Percentiles rank a stretch among this genome's conserved stretches.
These are phyloP conservation scores for Brienomyrus brachyistius DNA, from an alignment of 2,113 vertebrate genomes.

Conservation along the genomic window DNA sequence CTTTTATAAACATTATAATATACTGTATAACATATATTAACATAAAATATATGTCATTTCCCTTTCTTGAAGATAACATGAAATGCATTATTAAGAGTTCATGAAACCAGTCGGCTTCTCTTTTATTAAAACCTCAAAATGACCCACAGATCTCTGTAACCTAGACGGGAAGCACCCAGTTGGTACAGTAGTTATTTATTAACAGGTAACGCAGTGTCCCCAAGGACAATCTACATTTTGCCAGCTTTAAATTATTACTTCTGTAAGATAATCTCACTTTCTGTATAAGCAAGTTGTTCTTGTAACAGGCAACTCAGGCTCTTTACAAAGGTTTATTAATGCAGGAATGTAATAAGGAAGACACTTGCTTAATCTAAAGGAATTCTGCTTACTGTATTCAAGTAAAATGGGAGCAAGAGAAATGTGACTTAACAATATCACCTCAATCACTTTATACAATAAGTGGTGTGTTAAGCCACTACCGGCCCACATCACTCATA, in stretches of 20 bases:
- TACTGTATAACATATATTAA: background rate
- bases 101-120: background rate
- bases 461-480: background rate
- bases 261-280: background rate
- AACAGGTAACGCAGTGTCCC: background rate
- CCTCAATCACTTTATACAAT: background rate
- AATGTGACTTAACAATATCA: background rate
- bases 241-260: background rate
- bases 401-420: background rate
- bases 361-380: background rate
- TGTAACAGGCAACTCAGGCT: background rate
- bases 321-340: background rate
- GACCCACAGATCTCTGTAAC: background rate
- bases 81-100: background rate
- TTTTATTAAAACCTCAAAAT: background rate
- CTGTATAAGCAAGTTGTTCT: background rate
- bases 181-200: background rate
- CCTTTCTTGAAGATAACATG: background rate
- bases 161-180: background rate
- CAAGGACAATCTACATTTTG: background rate
- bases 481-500: background rate
- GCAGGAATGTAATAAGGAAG: background rate
- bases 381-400: background rate
- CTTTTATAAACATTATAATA: background rate
- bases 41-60: background rate